A percentile compares a stretch with the other conserved stretches of the same genome.
These are phyloP conservation scores for Orientallactaga sibirica DNA, from an alignment of 2,797 vertebrate genomes.

Conservation along the genomic window DNA sequence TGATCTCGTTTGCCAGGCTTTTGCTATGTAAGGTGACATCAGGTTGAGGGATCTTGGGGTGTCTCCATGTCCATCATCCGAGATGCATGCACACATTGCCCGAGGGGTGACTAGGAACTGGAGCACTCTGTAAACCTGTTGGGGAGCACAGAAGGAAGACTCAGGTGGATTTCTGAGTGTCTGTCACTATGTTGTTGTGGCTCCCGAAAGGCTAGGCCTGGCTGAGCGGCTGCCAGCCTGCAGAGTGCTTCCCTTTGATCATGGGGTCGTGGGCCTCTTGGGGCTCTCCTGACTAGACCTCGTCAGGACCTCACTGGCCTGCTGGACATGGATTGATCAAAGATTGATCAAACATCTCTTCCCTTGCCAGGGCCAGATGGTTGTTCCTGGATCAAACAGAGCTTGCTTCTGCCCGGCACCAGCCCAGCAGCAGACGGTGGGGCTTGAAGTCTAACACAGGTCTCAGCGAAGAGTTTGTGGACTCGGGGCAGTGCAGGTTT, in stretches of 20 bases:
- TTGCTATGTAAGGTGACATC: no score
- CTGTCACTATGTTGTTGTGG: fast-evolving
- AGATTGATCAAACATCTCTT: background rate
- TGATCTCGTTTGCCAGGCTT: background rate
- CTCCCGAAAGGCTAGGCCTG: background rate
- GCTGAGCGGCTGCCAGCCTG: background rate
- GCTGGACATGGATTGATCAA: background rate
- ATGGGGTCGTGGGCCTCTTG: background rate
- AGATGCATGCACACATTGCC: fast-evolving
- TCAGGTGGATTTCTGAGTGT: fast-evolving
- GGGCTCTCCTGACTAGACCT: background rate
- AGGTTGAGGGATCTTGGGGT: no score
- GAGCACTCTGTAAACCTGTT: fast-evolving
- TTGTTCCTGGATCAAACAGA: background rate
- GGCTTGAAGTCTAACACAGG: background rate
- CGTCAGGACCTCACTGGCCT: background rate
- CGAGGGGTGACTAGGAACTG: background rate
- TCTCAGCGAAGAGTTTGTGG: background rate
- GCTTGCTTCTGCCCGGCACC: fast-evolving
- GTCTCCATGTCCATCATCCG: background rate
- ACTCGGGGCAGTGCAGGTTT: background rate
- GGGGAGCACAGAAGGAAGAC: fast-evolving
- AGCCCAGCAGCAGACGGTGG: background rate
- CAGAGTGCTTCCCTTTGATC: background rate
- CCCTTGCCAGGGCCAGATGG: background rate